phyloP scores from a whole-genome alignment of 2,888 invertebrate species.

The Rhagium mordax region DNA sequence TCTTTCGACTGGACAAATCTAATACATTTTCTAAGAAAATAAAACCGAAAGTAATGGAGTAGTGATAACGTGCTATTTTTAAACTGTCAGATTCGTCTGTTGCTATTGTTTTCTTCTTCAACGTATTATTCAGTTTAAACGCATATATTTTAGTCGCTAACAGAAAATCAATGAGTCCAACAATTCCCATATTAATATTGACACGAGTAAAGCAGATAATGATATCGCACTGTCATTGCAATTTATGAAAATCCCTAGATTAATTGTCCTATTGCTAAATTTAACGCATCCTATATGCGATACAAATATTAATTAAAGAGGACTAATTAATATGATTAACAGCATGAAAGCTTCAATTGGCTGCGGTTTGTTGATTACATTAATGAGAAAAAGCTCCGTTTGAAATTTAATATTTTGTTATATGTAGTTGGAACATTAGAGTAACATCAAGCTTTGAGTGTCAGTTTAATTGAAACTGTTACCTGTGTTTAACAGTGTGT shows the following conservation, averaged over 20 bases:
- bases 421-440: neutral
- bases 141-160: neutral
- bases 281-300: neutral
- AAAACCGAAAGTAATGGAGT: conserved; percentile 3
- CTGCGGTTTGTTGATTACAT: neutral
- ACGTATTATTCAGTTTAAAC: no score
- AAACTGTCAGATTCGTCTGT: no score
- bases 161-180: neutral
- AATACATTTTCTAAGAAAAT: conserved; percentile 24
- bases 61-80: no score
- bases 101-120: no score
- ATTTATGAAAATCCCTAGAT: neutral
- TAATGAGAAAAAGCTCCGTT: neutral
- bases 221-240: neutral
- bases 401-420: neutral
- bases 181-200: neutral
- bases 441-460: neutral
- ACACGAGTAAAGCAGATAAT: neutral
- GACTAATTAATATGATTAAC: neutral
- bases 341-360: neutral
- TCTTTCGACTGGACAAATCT: conserved; percentile 20
- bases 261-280: neutral
- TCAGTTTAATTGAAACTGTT: conserved; percentile 18
- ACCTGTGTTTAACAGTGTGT: conserved; percentile 22
- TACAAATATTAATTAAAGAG: neutral